These are phyloP conservation scores for Florisuga fusca DNA, from an alignment of 2,797 vertebrate species.

Conservation along the genomic window DNA sequence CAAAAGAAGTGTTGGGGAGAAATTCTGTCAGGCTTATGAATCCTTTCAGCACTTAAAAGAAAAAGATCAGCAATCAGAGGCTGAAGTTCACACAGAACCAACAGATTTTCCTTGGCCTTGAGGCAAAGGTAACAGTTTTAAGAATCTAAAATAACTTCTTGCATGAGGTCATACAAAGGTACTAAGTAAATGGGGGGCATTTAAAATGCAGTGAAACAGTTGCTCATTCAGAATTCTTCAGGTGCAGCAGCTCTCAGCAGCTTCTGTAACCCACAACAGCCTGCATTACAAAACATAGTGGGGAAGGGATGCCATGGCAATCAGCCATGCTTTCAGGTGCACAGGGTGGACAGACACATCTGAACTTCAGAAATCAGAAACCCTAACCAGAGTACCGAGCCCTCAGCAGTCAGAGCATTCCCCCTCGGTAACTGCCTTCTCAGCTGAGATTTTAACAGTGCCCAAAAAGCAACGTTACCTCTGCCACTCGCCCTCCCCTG, in stretches of 20 bases:
- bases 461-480: not conserved
- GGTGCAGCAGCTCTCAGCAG: not conserved
- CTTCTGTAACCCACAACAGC: not conserved
- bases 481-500: not conserved
- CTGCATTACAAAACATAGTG: not conserved
- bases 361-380: not conserved
- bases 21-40: not conserved
- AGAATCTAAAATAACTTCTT: not conserved
- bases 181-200: not conserved
- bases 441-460: not conserved
- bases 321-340: not conserved
- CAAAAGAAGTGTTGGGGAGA: not conserved
- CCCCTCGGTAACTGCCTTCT: rapidly evolving
- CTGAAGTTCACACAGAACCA: not conserved
- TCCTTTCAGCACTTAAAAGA: not conserved
- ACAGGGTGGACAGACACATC: not conserved
- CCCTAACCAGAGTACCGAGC: not conserved
- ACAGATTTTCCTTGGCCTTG: not conserved
- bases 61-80: not conserved
- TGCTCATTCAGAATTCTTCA: not conserved
- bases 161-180: not conserved
- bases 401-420: not conserved
- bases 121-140: not conserved
- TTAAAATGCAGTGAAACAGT: not conserved
- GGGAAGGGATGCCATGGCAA: not conserved